These are phyloP conservation scores for Nettapus auritus DNA, from an alignment of 2,113 vertebrate genomes.

Conservation along the genomic window DNA sequence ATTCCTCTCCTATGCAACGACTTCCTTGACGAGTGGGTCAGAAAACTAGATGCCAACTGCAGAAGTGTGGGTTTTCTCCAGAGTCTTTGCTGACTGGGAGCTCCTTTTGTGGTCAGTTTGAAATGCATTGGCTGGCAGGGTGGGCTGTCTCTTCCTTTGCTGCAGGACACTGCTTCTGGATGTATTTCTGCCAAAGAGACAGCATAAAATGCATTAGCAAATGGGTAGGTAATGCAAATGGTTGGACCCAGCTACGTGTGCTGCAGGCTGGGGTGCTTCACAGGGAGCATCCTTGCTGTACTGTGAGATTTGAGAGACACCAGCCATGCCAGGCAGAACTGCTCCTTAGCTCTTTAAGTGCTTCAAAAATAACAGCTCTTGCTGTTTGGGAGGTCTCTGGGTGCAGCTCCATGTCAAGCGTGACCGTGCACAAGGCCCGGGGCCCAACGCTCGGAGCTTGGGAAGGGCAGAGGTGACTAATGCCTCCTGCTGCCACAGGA, in stretches of 20 bases:
- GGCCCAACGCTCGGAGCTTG: neutral
- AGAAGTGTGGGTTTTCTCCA: neutral
- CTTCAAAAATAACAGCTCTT: neutral
- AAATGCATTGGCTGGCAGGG: neutral
- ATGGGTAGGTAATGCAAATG: neutral
- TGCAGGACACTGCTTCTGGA: neutral
- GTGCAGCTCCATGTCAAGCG: neutral
- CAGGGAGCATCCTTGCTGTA: neutral
- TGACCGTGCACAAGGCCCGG: accelerated
- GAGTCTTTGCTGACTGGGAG: neutral
- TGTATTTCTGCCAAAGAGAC: neutral
- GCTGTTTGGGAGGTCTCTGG: neutral
- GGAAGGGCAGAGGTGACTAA: neutral
- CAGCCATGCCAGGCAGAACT: neutral
- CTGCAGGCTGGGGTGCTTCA: neutral
- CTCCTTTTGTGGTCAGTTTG: neutral
- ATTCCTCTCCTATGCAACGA: neutral
- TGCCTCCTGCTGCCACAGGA: neutral
- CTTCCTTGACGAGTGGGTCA: neutral
- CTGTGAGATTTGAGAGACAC: neutral
- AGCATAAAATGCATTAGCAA: neutral
- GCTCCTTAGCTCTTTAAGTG: neutral
- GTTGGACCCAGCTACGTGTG: neutral
- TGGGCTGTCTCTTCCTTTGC: neutral
- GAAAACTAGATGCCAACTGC: neutral